Evolutionary conservation across 2,797 vertebrate genomes (phyloP), one percentile per base, ranked within the genome.

Genomic region (Hippocampus kuda): DNA sequence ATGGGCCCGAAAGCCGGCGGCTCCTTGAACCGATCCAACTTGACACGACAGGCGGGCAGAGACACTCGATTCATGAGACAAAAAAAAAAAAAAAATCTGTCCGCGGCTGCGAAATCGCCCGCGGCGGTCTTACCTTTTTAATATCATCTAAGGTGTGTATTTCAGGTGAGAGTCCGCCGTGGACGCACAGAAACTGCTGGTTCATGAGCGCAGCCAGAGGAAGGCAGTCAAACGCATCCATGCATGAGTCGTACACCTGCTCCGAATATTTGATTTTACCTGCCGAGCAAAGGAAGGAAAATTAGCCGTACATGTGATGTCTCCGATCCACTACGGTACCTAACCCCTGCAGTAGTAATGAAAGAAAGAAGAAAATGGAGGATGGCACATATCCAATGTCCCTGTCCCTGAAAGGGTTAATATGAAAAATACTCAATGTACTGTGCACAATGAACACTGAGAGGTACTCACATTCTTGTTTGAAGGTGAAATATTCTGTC

Each of bases 401-500:
- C 0, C 34, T 38, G 34, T 38, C 34, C 34, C 62, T 34, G 8
- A 42, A 42, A 65, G 24, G 61, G 66, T 46, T 34, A 38, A 12
- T 48, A 22, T 42, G 60, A 10, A 68, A 54, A 42, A 15, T 22
- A 57, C 8, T n/a, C 16, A 27, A 34, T 20, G 34, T 20, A 51
- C 9, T 3, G 20, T 22, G 7, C 27, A 54, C 38, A 54, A 59
- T 13, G 42, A 63, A 75, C 41, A 70, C 24, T 59, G 20, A n/a
- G 24, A n/a, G 15, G 46, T 88, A 92, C 92, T 93, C 79, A 93
- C 92, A 93, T 92, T 93, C 92, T 90, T 93, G 92, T 91, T 93
- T 93, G 91, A 93, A 93, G 86, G 92, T 93, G 89, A 93, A 93
- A 89, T 93, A 93, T 88, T 93, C 92, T 89, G 92, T 93, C 90